A percentile compares a stretch with the other conserved stretches of the same genome.
Evolutionary conservation across 2,888 invertebrate species (phyloP).

Genomic region (Hypsopygia costalis): DNA sequence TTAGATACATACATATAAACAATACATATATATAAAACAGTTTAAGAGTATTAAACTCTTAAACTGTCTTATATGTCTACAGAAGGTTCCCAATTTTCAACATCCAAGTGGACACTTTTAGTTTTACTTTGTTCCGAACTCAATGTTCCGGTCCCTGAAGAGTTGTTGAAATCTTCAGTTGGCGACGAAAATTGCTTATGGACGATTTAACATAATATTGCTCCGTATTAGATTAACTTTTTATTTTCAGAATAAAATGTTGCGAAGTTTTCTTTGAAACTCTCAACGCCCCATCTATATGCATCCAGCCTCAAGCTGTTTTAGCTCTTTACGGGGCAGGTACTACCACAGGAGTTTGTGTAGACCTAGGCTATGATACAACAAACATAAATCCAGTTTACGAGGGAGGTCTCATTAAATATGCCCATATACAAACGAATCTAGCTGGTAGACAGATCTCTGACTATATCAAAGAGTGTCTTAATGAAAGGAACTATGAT

Average conservation of each 20-base stretch:
- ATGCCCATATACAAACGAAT: conserved; percentile 48
- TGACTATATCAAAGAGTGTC: conserved; percentile 31
- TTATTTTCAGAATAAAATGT: conserved; percentile 43
- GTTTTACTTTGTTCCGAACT: too few relatives aligned
- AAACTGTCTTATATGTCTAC: too few relatives aligned
- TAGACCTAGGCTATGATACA: conserved; percentile 54
- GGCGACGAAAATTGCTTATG: too few relatives aligned
- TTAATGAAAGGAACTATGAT: conserved; percentile 29
- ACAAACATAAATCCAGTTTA: conserved; percentile 50
- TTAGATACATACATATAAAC: too few relatives aligned
- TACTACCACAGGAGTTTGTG: conserved; percentile 51
- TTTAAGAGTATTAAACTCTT: too few relatives aligned
- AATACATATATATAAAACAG: too few relatives aligned
- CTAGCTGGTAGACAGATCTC: conserved; percentile 39
- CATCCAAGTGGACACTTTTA: too few relatives aligned
- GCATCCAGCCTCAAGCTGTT: conserved; percentile 50
- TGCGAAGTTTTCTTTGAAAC: conserved; percentile 64
- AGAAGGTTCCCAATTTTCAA: too few relatives aligned
- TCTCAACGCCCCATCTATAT: conserved; percentile 52
- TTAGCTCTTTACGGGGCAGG: conserved; percentile 59
- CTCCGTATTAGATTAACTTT: too few relatives aligned
- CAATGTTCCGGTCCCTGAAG: too few relatives aligned
- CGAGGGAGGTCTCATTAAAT: conserved; percentile 50
- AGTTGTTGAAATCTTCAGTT: too few relatives aligned
- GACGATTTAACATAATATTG: too few relatives aligned